A percentile compares a stretch with the other conserved stretches of the same genome.
These are phyloP conservation scores for Ophiothrix spiculata DNA, from an alignment of 35 echinoderm and acorn worm species.

Conservation along the genomic window DNA sequence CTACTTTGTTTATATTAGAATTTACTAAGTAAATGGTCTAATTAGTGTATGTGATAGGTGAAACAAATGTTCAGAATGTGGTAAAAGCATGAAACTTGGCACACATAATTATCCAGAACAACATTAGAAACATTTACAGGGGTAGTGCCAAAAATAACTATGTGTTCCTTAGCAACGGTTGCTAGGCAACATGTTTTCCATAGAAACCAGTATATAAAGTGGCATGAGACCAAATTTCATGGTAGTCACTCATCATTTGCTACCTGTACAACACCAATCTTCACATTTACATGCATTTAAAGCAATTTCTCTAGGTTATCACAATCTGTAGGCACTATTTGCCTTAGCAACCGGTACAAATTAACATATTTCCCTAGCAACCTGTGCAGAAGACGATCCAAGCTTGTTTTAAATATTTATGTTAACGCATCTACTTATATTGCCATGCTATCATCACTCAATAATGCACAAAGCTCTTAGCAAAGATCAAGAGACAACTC, in stretches of 20 bases:
- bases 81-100: neutral
- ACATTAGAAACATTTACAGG: neutral
- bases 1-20: no score
- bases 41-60: neutral
- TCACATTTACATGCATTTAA: neutral
- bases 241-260: neutral
- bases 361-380: neutral
- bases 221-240: neutral
- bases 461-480: neutral
- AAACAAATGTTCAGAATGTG: neutral
- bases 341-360: neutral
- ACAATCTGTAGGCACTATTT: neutral
- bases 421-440: neutral
- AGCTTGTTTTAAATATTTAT: neutral
- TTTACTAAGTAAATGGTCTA: no score
- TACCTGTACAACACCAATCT: neutral
- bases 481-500: constrained; percentile 1
- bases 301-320: neutral
- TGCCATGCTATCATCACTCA: neutral
- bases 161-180: neutral
- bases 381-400: neutral
- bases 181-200: neutral
- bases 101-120: neutral
- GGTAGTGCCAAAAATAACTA: neutral
- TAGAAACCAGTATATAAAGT: neutral